phyloP scores from a whole-genome alignment of 1,140 invertebrate species.

The Drosophila lacertosa region DNA sequence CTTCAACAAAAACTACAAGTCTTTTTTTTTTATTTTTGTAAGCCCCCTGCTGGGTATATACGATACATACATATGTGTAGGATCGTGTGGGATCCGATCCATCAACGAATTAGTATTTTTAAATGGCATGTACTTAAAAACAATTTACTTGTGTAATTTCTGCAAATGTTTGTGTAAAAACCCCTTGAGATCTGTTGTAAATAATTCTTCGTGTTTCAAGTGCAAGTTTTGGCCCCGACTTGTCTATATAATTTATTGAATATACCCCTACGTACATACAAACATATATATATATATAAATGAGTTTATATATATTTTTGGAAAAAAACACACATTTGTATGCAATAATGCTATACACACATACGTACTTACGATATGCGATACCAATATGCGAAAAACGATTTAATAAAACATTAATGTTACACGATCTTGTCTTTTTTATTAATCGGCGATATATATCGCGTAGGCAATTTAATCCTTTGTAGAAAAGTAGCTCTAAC shows the following conservation, averaged over 20 bases:
- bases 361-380: slow-evolving; percentile 44
- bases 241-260: slow-evolving; percentile 76
- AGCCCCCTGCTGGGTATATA: slow-evolving; percentile 2
- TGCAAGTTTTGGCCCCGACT: slow-evolving; percentile 45
- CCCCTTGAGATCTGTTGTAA: slow-evolving; percentile 58
- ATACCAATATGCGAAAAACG: slow-evolving; percentile 60
- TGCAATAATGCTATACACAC: slow-evolving; percentile 30
- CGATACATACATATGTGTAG: not conserved
- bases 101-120: slow-evolving; percentile 67
- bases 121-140: slow-evolving; percentile 60
- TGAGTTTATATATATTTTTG: slow-evolving; percentile 12
- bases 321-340: not conserved
- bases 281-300: slow-evolving; percentile 14
- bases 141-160: slow-evolving; percentile 19
- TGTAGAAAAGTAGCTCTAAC: not conserved
- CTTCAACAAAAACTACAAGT: not conserved
- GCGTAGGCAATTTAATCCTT: not conserved
- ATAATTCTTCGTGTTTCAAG: slow-evolving; percentile 68
- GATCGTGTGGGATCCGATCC: not conserved
- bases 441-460: too few relatives aligned
- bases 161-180: slow-evolving; percentile 33
- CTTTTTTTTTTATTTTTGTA: slow-evolving; percentile 20
- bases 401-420: slow-evolving; percentile 60
- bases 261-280: slow-evolving; percentile 28
- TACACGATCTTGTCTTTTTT: not conserved